Conservation (phyloP, 2,797 vertebrate genomes). For the Dendrocincla tyrannina region DNA sequence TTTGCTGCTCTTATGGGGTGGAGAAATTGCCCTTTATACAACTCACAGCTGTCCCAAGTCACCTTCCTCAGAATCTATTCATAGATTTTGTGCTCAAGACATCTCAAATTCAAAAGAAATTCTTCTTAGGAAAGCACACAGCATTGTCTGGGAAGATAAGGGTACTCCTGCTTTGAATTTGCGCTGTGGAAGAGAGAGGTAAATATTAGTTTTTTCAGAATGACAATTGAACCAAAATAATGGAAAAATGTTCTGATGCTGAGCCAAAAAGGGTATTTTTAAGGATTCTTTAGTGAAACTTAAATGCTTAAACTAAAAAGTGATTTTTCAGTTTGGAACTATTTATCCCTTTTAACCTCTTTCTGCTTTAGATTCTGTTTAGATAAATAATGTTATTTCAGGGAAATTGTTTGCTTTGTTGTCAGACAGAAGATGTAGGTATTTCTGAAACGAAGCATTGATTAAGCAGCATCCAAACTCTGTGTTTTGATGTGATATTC, state of each 20-base stretch:
- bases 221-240: not conserved
- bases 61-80: constrained; percentile 20
- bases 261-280: not conserved
- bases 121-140: not conserved
- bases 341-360: constrained; percentile 13
- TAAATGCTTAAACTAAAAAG: not conserved
- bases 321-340: not conserved
- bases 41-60: constrained; percentile 15
- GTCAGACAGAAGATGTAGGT: not conserved
- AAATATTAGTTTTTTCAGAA: constrained; percentile 28
- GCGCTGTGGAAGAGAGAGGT: not conserved
- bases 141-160: constrained; percentile 1
- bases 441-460: constrained; percentile 32
- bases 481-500: not conserved
- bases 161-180: constrained; percentile 9
- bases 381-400: not conserved
- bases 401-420: constrained; percentile 3
- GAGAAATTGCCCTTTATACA: not conserved
- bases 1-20: not conserved
- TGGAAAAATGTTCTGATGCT: not conserved
- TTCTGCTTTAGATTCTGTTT: constrained; percentile 1
- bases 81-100: not conserved
- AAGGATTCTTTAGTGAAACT: not conserved
- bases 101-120: not conserved
- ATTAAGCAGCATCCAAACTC: not conserved